These are phyloP conservation scores for Limanda limanda DNA, from an alignment of 2,113 vertebrate genomes.

Conservation along the genomic window DNA sequence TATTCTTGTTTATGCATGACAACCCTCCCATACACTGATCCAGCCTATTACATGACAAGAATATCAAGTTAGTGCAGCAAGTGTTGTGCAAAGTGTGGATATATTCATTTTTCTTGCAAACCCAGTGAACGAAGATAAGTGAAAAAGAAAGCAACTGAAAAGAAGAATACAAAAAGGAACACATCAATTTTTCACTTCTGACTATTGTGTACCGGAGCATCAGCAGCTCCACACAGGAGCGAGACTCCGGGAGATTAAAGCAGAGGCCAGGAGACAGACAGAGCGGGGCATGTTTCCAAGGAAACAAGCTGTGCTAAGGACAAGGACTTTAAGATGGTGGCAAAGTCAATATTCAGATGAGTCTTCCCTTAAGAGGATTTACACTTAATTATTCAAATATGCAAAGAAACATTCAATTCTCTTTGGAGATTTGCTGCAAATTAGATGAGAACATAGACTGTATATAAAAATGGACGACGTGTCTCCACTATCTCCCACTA, in stretches of 20 bases:
- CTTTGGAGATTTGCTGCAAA: not conserved
- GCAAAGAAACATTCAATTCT: slow-evolving; percentile 6
- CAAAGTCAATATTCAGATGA: slow-evolving; percentile 34
- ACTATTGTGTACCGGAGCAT: slow-evolving; percentile 23
- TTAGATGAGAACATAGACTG: not conserved
- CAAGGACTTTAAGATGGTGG: slow-evolving; percentile 38
- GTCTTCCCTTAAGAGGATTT: slow-evolving; percentile 30
- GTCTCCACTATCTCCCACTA: not conserved
- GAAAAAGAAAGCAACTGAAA: not conserved
- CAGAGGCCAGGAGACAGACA: slow-evolving; percentile 35
- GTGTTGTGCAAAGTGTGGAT: slow-evolving; percentile 13
- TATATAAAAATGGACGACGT: too few species aligned
- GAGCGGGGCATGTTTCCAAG: slow-evolving; percentile 66
- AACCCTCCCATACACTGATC: slow-evolving; percentile 2
- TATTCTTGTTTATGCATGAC: slow-evolving; percentile 29
- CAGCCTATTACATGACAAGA: slow-evolving; percentile 7
- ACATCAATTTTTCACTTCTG: slow-evolving; percentile 13
- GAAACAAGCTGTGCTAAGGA: slow-evolving; percentile 51
- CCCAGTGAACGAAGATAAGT: slow-evolving; percentile 17
- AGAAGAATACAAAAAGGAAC: not conserved
- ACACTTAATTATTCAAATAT: slow-evolving; percentile 38
- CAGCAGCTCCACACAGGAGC: slow-evolving; percentile 29
- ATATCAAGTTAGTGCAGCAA: slow-evolving; percentile 32
- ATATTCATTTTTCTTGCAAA: slow-evolving; percentile 27
- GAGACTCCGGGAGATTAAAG: slow-evolving; percentile 48